These are phyloP conservation scores for Tachina lurida DNA, from an alignment of 2,888 invertebrate genomes.

Conservation along the genomic window DNA sequence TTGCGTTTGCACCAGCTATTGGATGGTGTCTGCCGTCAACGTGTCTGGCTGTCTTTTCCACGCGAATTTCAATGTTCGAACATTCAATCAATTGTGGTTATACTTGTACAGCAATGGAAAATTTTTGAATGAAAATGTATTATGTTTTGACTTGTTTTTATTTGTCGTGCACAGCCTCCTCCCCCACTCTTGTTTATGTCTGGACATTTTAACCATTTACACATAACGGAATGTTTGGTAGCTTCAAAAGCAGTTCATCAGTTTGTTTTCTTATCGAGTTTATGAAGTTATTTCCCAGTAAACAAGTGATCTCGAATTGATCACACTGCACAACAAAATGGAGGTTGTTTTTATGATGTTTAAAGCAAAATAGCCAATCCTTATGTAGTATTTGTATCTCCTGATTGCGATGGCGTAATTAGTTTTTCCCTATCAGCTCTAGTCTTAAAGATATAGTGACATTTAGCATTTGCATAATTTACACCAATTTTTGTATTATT, in stretches of 20 bases:
- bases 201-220: constrained; percentile 12
- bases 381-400: too few relatives aligned
- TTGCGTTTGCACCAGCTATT: constrained; percentile 2
- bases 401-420: too few relatives aligned
- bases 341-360: too few relatives aligned
- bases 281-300: too few relatives aligned
- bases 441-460: too few relatives aligned
- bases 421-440: too few relatives aligned
- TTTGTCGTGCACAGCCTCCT: background rate
- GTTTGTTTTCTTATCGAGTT: constrained; percentile 20
- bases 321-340: too few relatives aligned
- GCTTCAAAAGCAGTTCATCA: constrained; percentile 10
- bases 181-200: background rate
- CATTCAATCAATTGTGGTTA: constrained; percentile 1
- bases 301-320: too few relatives aligned
- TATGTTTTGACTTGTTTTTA: constrained; percentile 27
- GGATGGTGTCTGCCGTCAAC: constrained; percentile 29
- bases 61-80: constrained; percentile 16
- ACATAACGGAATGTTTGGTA: constrained; percentile 34
- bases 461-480: too few relatives aligned
- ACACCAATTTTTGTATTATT: too few relatives aligned
- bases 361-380: too few relatives aligned
- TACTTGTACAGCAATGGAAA: constrained; percentile 57
- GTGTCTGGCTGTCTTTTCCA: constrained; percentile 37
- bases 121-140: constrained; percentile 66